These are phyloP conservation scores for Heterodera filipjevi DNA, from an alignment of 2,888 invertebrate species.

Conservation along the genomic window DNA sequence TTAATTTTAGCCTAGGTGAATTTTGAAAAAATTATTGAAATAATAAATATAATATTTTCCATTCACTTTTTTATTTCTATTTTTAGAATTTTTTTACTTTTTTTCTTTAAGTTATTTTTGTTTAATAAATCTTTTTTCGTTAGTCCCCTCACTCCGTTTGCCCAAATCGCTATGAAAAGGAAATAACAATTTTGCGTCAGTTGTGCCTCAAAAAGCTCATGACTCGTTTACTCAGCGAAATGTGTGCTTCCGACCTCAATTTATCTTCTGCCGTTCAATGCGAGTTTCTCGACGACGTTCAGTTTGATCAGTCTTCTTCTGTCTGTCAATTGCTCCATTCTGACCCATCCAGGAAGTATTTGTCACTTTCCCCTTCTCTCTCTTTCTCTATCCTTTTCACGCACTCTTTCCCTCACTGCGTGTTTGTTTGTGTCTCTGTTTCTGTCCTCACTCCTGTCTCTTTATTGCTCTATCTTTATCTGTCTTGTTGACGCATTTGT, in stretches of 20 bases:
- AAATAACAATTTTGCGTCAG: constrained; percentile 4
- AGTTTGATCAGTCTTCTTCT: too few species aligned
- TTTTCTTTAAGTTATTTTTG: not conserved
- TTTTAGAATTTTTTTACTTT: too few species aligned
- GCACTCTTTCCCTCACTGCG: not conserved
- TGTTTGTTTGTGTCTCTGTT: not conserved
- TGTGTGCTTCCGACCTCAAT: too few species aligned
- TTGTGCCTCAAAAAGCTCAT: not conserved
- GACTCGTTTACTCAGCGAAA: not conserved
- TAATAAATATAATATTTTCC: too few species aligned
- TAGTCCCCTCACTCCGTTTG: not conserved
- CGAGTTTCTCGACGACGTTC: too few species aligned
- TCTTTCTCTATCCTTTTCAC: too few species aligned
- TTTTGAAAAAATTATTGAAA: too few species aligned
- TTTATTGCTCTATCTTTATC: not conserved
- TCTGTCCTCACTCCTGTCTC: not conserved
- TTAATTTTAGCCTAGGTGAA: too few species aligned
- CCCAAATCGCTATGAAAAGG: not conserved
- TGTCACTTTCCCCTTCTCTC: too few species aligned
- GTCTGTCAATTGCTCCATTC: not conserved
- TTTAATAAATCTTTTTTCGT: not conserved
- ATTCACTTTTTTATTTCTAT: too few species aligned
- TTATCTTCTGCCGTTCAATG: too few species aligned
- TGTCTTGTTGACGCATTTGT: not conserved
- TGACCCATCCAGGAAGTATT: too few species aligned